A percentile compares a stretch with the other conserved stretches of the same genome.
These are phyloP conservation scores for Muntiacus reevesi DNA, from an alignment of 2,113 vertebrate species.

Conservation along the genomic window DNA sequence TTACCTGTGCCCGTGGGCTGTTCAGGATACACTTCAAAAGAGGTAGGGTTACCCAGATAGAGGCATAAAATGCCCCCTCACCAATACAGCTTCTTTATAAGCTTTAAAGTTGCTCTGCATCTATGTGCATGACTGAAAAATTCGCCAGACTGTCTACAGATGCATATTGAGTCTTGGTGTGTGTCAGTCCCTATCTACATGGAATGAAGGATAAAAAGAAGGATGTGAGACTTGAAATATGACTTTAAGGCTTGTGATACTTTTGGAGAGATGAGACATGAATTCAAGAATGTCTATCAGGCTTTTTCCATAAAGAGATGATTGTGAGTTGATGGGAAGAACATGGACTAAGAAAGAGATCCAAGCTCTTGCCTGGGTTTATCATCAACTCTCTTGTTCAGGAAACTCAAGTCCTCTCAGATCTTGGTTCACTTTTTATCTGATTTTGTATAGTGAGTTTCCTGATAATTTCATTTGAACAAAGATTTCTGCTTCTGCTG, in stretches of 20 bases:
- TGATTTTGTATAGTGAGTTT: background rate
- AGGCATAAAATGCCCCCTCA: background rate
- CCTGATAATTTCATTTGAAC: background rate
- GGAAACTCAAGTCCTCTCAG: background rate
- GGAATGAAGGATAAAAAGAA: background rate
- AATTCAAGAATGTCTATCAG: background rate
- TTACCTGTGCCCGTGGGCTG: background rate
- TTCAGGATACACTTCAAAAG: background rate
- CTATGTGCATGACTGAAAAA: background rate
- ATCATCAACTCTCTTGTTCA: background rate
- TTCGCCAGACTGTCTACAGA: background rate
- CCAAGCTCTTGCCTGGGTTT: background rate
- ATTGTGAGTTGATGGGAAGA: background rate
- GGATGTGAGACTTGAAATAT: background rate
- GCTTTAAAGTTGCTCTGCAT: background rate
- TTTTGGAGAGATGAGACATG: background rate
- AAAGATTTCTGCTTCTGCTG: background rate
- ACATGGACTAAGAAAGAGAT: background rate
- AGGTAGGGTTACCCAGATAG: background rate
- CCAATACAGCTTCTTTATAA: background rate
- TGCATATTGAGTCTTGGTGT: background rate
- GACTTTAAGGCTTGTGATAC: background rate
- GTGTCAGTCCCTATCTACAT: background rate
- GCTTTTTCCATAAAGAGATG: background rate
- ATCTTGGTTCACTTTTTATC: background rate